These are phyloP conservation scores for Cebidichthys violaceus DNA, from an alignment of 2,113 vertebrate species.

Conservation along the genomic window DNA sequence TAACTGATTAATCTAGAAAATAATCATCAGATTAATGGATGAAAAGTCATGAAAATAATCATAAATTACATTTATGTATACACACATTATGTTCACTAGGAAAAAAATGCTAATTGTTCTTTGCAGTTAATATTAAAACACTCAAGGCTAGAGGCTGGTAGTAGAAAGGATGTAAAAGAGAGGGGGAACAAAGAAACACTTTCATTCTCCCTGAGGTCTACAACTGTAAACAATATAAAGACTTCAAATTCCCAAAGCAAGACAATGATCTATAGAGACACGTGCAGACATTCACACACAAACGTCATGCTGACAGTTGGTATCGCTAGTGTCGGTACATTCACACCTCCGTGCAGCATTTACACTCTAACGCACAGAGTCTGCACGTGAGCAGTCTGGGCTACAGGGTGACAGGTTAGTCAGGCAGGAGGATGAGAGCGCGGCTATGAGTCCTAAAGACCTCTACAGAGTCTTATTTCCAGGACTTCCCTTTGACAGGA, in stretches of 20 bases:
- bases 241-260: neutral
- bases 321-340: neutral
- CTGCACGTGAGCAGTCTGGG: constrained; percentile 30
- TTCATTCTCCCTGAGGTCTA: neutral
- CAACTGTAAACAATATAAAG: neutral
- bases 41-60: neutral
- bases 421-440: constrained; percentile 18
- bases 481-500: constrained; percentile 10
- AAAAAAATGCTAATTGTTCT: neutral
- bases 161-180: neutral
- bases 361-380: constrained; percentile 7
- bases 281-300: neutral
- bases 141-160: neutral
- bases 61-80: neutral
- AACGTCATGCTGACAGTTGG: neutral
- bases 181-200: neutral
- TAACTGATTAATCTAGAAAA: neutral
- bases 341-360: constrained; percentile 24
- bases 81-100: neutral
- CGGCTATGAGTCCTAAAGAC: constrained; percentile 28
- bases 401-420: constrained; percentile 15
- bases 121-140: neutral
- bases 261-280: neutral
- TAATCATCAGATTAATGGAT: neutral
- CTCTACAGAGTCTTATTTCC: constrained; percentile 4